Evolutionary conservation across 2,113 vertebrate species (phyloP).

Genomic region (Isichthys henryi): DNA sequence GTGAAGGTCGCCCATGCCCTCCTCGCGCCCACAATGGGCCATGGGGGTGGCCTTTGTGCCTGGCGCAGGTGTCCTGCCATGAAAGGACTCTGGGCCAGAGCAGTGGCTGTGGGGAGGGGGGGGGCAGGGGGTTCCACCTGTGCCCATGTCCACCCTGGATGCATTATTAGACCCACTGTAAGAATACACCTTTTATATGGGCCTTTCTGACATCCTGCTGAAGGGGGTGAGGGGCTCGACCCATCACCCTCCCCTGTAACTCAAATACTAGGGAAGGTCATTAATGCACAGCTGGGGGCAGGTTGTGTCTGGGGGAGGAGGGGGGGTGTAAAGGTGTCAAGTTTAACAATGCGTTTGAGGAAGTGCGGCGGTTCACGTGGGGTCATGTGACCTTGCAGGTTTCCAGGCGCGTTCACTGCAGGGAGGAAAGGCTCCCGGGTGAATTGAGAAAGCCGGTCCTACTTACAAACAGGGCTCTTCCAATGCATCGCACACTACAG

Average conservation of each 20-base stretch:
- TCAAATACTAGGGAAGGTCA: neutral
- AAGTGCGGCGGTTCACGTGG: neutral
- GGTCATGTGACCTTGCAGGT: constrained; percentile 16
- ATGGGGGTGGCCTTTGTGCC: constrained; percentile 57
- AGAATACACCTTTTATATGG: constrained; percentile 35
- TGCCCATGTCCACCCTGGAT: constrained; percentile 54
- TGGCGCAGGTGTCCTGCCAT: constrained; percentile 64
- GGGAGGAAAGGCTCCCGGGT: constrained; percentile 33
- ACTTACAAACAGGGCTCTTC: constrained; percentile 40
- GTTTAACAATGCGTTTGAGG: neutral
- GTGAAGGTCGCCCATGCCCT: constrained; percentile 44
- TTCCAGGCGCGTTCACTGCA: constrained; percentile 15
- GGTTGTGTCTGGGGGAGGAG: neutral
- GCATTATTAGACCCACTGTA: constrained; percentile 50
- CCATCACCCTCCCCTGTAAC: neutral
- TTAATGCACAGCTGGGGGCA: constrained; percentile 2
- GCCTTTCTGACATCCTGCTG: constrained; percentile 28
- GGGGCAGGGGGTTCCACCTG: constrained; percentile 56
- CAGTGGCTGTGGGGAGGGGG: constrained; percentile 33
- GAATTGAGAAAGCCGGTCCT: constrained; percentile 33
- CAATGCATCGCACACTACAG: neutral
- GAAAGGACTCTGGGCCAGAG: constrained; percentile 34
- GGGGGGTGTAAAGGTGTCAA: neutral
- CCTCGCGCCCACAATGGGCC: constrained; percentile 35
- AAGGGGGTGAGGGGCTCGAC: constrained; percentile 28